Evolutionary conservation across 2,113 vertebrate genomes (phyloP).

Genomic region (Emberiza fucata): DNA sequence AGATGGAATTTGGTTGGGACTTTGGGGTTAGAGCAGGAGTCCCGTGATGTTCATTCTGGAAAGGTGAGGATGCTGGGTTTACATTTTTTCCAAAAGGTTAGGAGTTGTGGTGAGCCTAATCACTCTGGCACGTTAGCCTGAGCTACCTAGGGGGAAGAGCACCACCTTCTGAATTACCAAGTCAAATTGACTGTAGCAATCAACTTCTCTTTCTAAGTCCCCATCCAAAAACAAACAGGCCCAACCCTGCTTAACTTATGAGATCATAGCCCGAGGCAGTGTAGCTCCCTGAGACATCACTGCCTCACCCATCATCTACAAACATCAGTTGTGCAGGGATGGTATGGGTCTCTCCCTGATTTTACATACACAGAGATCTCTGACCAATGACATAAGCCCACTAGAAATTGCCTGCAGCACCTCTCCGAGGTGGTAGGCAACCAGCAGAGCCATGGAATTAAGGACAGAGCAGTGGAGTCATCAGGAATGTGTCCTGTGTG

Average conservation of each 20-base stretch:
- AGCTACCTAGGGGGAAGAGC: conserved; percentile 38
- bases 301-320: conserved; percentile 31
- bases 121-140: background rate
- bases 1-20: conserved; percentile 25
- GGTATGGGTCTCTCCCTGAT: conserved; percentile 2
- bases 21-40: background rate
- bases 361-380: conserved; percentile 43
- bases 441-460: background rate
- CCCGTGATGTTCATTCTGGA: background rate
- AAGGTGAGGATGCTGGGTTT: conserved; percentile 27
- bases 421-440: background rate
- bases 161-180: conserved; percentile 59
- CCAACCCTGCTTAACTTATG: conserved; percentile 24
- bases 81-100: conserved; percentile 9
- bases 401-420: conserved; percentile 30
- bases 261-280: conserved; percentile 26
- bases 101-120: background rate
- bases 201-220: conserved; percentile 23
- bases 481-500: background rate
- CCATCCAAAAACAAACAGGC: conserved; percentile 13
- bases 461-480: background rate
- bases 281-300: background rate
- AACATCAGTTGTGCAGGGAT: conserved; percentile 39
- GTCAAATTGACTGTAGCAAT: conserved; percentile 39
- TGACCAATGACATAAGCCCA: conserved; percentile 48